Base-by-base conservation (phyloP, 2,888 invertebrate genomes). In the Ditula angustiorana region DNA sequence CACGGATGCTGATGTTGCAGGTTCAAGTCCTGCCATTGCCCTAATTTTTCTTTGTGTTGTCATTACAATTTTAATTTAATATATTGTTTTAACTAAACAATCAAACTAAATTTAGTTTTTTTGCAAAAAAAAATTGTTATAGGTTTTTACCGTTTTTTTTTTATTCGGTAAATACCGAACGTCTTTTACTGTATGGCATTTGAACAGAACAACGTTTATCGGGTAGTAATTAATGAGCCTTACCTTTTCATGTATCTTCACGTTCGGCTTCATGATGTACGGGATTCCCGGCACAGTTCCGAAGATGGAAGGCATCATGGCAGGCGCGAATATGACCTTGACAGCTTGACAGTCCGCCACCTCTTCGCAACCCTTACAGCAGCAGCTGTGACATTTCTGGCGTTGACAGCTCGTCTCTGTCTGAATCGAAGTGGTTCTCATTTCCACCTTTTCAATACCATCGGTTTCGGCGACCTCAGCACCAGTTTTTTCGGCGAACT, bases 241-340 rank as follows among this genome's bases (percentile, higher is more conserved):
- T 66, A 90, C 90, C 87, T 88, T 87, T 1, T 90, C 89, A 21
- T 70, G 75, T 0, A 72, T 52, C 69, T 86, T 88, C 0, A 75
- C 73, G 1, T 80, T 66, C 2, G 72, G 82, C 21, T 90, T 87
- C 57, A 91, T 62, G 10, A 92, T 75, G 26, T 89, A 92, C 0
- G 90, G 91, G 0, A 87, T 76, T 0, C 84, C 86, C 0, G 88
- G 83, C 0, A 88, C 74, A 0, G 82, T 77, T 0, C 87, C 87
- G 13, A 85, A 90, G 1, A 91, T 77, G 0, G 88, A 82, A 0
- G 90, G 87, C 84, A 92, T 85, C 91, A 92, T 91, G 0, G 90
- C 81, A 67, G 91, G 88, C 1, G 92, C 85, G 61, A 92, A 86
- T 0, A 91, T 88, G 64, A 91, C 87, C 77, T 90, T 90, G 49